A percentile compares a stretch with the other conserved stretches of the same genome.
These are phyloP conservation scores for Athrips mouffetella DNA, from an alignment of 2,888 invertebrate species.

Conservation along the genomic window DNA sequence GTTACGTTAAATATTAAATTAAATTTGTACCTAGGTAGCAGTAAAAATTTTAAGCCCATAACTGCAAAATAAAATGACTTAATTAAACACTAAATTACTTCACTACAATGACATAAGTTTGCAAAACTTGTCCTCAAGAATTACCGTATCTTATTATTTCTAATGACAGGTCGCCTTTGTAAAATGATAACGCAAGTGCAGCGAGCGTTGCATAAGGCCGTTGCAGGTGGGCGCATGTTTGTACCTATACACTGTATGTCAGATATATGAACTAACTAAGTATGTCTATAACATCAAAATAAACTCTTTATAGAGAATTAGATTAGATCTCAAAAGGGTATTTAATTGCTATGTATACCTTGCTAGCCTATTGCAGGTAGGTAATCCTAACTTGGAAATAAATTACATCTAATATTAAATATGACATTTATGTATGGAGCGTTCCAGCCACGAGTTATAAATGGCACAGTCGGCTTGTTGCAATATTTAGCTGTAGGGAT, in stretches of 20 bases:
- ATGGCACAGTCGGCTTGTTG: conserved; percentile 20
- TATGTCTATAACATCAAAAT: too few relatives aligned
- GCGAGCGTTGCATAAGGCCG: conserved; percentile 43
- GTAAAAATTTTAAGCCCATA: neutral
- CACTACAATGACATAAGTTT: conserved; percentile 8
- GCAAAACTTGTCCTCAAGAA: conserved; percentile 2
- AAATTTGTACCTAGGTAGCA: neutral
- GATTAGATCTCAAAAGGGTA: too few relatives aligned
- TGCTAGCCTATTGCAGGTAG: conserved; percentile 7
- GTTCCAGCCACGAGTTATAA: conserved; percentile 15
- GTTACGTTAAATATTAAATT: neutral
- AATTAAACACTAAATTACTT: conserved; percentile 3
- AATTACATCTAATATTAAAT: conserved; percentile 15
- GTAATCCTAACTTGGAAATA: conserved; percentile 7
- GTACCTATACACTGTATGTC: neutral
- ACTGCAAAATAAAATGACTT: neutral
- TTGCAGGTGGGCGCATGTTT: conserved; percentile 38
- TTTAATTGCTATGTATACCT: too few relatives aligned
- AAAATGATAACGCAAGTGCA: conserved; percentile 46
- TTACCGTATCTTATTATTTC: conserved; percentile 24
- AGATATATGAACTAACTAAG: too few relatives aligned
- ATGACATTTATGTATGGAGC: conserved; percentile 16
- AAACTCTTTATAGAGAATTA: too few relatives aligned
- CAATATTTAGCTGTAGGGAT: conserved; percentile 30
- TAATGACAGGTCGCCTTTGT: conserved; percentile 32